These are phyloP conservation scores for Psix sp. DNA, from an alignment of 1,140 invertebrate genomes.

Conservation along the genomic window DNA sequence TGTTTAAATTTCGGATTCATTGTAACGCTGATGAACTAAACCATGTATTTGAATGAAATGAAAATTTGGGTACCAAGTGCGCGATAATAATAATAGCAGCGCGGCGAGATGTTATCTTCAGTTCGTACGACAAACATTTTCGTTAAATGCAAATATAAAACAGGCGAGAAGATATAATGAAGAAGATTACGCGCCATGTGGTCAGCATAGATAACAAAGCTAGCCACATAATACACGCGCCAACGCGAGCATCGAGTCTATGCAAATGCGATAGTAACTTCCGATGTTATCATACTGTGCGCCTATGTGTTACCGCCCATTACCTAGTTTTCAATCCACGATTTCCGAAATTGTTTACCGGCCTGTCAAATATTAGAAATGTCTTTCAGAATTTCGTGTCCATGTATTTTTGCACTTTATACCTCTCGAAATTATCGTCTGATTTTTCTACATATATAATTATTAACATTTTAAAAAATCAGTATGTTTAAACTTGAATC, in stretches of 20 bases:
- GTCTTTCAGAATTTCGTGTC: neutral
- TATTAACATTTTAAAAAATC: no score
- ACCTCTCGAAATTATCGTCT: no score
- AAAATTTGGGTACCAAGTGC: constrained; percentile 3
- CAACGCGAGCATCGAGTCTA: constrained; percentile 49
- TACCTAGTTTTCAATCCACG: constrained; percentile 25
- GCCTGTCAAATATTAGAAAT: constrained; percentile 11
- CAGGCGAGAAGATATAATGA: constrained; percentile 70
- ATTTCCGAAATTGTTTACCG: constrained; percentile 18
- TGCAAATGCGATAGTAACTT: constrained; percentile 67
- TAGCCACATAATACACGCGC: constrained; percentile 36
- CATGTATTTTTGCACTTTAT: no score
- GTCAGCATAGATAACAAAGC: constrained; percentile 73
- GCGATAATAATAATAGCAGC: constrained; percentile 9
- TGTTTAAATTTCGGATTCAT: no score
- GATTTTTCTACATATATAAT: no score
- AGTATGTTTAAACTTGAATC: no score
- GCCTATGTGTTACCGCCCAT: neutral
- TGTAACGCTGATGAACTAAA: no score
- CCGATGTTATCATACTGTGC: constrained; percentile 66
- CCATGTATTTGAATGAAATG: constrained; percentile 4
- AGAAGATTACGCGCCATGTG: constrained; percentile 74
- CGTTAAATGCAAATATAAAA: constrained; percentile 73
- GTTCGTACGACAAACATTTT: constrained; percentile 67
- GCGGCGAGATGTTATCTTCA: constrained; percentile 22